phyloP scores from a whole-genome alignment of 1,140 invertebrate species.

The Diprion similis region DNA sequence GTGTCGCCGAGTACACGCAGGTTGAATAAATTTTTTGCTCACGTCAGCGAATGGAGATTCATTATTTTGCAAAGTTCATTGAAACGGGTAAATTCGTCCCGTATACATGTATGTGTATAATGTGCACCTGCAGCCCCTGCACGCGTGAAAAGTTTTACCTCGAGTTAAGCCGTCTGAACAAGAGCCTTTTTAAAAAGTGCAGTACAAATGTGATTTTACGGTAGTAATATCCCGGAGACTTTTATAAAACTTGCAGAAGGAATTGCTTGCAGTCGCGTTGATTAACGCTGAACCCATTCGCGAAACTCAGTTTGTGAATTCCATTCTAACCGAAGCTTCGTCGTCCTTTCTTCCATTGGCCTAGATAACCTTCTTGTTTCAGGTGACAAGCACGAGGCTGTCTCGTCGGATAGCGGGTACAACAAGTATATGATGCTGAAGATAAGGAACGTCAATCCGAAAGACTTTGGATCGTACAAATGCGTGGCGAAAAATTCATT shows the following conservation, averaged over 20 bases:
- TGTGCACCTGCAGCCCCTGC: not conserved
- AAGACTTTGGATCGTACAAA: slow-evolving; percentile 87
- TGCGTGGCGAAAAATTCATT: slow-evolving; percentile 95
- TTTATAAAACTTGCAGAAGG: not conserved
- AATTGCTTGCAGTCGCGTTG: not conserved
- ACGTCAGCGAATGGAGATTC: not conserved
- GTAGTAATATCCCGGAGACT: not conserved
- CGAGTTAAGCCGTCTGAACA: not conserved
- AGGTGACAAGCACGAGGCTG: slow-evolving; percentile 88
- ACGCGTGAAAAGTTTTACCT: not conserved
- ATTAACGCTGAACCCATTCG: not conserved
- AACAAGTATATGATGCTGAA: slow-evolving; percentile 89
- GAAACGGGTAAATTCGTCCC: not conserved
- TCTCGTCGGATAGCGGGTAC: slow-evolving; percentile 80
- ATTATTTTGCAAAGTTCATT: not conserved
- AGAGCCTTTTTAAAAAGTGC: slow-evolving; percentile 3
- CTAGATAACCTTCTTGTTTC: slow-evolving; percentile 44
- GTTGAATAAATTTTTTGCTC: not conserved
- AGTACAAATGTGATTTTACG: not conserved
- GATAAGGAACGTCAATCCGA: slow-evolving; percentile 77
- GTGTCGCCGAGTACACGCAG: too few relatives aligned
- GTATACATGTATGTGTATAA: not conserved
- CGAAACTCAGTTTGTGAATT: not conserved
- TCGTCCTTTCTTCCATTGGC: not conserved
- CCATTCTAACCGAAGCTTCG: not conserved